Evolutionary conservation across 2,113 vertebrate genomes (phyloP).

Genomic region (Rhombomys opimus): DNA sequence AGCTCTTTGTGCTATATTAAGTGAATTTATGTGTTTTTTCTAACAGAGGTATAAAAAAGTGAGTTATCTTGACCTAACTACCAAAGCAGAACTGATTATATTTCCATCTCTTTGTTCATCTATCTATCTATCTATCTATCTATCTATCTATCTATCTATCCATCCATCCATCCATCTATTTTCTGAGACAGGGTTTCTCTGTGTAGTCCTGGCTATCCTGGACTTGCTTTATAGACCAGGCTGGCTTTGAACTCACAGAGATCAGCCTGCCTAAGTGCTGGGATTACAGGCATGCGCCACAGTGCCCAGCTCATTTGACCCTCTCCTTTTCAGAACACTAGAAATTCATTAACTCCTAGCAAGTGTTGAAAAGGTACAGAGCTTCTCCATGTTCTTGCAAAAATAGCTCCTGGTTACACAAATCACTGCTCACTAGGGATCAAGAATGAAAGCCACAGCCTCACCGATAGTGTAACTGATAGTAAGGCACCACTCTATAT

Average conservation of each 20-base stretch:
- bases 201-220: too few species aligned
- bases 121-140: too few species aligned
- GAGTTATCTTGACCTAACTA: conserved; percentile 37
- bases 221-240: too few species aligned
- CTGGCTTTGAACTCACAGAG: too few species aligned
- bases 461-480: neutral
- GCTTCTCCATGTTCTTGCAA: neutral
- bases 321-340: conserved; percentile 40
- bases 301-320: neutral
- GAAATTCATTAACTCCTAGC: neutral
- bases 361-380: neutral
- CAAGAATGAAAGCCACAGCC: neutral
- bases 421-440: neutral
- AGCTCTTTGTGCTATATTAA: conserved; percentile 48
- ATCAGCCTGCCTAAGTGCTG: too few species aligned
- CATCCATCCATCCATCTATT: too few species aligned
- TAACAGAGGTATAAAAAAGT: conserved; percentile 54
- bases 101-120: conserved; percentile 4
- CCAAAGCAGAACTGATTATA: conserved; percentile 55
- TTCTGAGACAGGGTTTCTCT: too few species aligned
- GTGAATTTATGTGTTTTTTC: conserved; percentile 30
- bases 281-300: too few species aligned
- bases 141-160: too few species aligned
- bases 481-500: neutral
- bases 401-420: neutral